These are phyloP conservation scores for Casuarius casuarius DNA, from an alignment of 2,113 vertebrate species.

Conservation along the genomic window DNA sequence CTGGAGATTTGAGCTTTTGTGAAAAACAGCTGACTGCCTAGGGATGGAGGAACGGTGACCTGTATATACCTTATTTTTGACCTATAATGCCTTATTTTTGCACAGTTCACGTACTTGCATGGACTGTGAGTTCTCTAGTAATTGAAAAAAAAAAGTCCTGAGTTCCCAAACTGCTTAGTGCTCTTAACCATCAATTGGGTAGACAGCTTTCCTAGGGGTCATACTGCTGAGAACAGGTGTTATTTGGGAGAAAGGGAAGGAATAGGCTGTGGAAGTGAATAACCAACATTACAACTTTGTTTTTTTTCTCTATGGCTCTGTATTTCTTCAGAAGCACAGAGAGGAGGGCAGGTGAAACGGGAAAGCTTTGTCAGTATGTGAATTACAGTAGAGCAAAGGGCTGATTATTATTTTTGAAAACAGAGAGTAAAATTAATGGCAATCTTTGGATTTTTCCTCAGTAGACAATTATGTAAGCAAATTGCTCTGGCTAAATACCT, in stretches of 20 bases:
- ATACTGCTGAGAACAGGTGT: rapidly evolving
- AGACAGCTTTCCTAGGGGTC: neutral
- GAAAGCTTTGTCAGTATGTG: neutral
- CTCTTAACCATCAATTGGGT: neutral
- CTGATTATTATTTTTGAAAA: neutral
- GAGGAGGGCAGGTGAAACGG: neutral
- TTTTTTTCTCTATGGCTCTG: neutral
- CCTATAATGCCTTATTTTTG: neutral
- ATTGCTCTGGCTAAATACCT: neutral
- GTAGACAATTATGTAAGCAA: neutral
- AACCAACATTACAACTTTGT: neutral
- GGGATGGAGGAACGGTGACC: neutral
- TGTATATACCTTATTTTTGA: neutral
- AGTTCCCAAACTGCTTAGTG: neutral
- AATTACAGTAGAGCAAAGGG: neutral
- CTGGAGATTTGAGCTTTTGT: neutral
- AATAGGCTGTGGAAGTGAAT: neutral
- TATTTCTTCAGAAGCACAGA: neutral
- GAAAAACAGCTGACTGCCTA: neutral
- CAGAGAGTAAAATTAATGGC: neutral
- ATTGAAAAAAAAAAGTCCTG: neutral
- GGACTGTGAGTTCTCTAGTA: neutral
- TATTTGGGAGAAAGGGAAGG: neutral
- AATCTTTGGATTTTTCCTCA: neutral
- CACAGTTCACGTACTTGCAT: neutral